phyloP scores from a whole-genome alignment of 2,797 vertebrate species.

The Chaetodon trifasciatus region DNA sequence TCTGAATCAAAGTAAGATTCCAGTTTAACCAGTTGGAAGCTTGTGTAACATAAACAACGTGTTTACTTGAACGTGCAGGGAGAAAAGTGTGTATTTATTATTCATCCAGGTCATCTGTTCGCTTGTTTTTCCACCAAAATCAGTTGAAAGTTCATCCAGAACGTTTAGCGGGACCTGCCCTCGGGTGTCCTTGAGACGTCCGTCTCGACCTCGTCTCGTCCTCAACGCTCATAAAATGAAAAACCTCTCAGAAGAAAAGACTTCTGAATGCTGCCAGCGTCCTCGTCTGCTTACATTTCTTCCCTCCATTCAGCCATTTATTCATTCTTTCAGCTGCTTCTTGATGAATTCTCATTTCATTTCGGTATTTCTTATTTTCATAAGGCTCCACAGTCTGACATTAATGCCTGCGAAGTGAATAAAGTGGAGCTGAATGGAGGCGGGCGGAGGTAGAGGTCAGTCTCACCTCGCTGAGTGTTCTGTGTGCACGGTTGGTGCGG shows the following conservation, averaged over 20 bases:
- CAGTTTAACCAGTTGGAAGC: too few relatives aligned
- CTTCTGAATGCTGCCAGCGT: background rate
- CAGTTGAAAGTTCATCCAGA: background rate
- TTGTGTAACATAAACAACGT: too few relatives aligned
- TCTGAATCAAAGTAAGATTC: too few relatives aligned
- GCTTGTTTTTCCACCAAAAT: background rate
- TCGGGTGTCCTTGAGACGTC: background rate
- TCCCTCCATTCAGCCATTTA: background rate
- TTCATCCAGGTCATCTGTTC: too few relatives aligned
- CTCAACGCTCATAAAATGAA: background rate
- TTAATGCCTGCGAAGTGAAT: conserved; percentile 36
- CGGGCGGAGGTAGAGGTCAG: conserved; percentile 48
- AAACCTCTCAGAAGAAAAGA: background rate
- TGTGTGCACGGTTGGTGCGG: conserved; percentile 43
- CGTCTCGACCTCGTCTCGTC: background rate
- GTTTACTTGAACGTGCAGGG: background rate
- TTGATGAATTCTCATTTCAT: conserved; percentile 9
- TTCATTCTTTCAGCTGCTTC: background rate
- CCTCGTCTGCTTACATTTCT: background rate
- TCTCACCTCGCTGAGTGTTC: conserved; percentile 42
- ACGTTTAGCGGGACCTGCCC: background rate
- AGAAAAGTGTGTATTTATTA: background rate
- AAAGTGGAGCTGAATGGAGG: conserved; percentile 23
- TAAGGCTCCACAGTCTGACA: conserved; percentile 10
- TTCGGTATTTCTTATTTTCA: conserved; percentile 1